These are phyloP conservation scores for Syngnathus acus DNA, from an alignment of 2,797 vertebrate species.

Conservation along the genomic window DNA sequence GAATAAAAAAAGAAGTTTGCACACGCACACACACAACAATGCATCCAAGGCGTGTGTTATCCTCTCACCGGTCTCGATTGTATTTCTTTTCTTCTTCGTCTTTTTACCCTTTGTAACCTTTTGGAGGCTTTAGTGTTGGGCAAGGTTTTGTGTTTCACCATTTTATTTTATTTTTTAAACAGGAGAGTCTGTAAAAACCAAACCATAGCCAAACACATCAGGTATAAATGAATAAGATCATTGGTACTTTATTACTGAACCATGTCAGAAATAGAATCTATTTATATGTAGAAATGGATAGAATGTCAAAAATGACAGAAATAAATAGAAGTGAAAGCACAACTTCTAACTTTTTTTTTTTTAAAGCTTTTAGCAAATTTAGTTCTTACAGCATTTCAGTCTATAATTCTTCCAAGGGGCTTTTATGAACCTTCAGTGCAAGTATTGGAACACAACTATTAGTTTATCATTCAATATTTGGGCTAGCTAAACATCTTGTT, in stretches of 20 bases:
- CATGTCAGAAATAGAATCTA: constrained; percentile 35
- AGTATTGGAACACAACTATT: neutral
- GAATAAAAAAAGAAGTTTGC: constrained; percentile 28
- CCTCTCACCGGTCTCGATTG: constrained; percentile 47
- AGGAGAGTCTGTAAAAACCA: neutral
- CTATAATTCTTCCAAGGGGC: neutral
- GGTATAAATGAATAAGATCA: constrained; percentile 21
- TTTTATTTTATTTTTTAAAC: neutral
- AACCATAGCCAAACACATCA: constrained; percentile 2
- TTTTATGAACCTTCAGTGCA: neutral
- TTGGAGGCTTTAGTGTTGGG: constrained; percentile 16
- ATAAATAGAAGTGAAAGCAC: constrained; percentile 5
- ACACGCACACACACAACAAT: constrained; percentile 11
- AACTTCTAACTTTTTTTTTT: too few species aligned
- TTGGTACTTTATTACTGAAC: constrained; percentile 46
- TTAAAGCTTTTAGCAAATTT: neutral
- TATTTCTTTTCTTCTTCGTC: constrained; percentile 29
- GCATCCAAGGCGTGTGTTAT: constrained; percentile 24
- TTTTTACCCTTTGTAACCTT: constrained; percentile 14
- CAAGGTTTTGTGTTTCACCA: neutral
- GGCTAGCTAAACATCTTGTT: neutral
- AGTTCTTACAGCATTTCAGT: neutral
- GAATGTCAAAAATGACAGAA: constrained; percentile 38
- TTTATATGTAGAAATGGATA: constrained; percentile 44
- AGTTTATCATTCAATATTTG: neutral